These are phyloP conservation scores for Alloplasta piceator DNA, from an alignment of 2,888 invertebrate species.

Conservation along the genomic window DNA sequence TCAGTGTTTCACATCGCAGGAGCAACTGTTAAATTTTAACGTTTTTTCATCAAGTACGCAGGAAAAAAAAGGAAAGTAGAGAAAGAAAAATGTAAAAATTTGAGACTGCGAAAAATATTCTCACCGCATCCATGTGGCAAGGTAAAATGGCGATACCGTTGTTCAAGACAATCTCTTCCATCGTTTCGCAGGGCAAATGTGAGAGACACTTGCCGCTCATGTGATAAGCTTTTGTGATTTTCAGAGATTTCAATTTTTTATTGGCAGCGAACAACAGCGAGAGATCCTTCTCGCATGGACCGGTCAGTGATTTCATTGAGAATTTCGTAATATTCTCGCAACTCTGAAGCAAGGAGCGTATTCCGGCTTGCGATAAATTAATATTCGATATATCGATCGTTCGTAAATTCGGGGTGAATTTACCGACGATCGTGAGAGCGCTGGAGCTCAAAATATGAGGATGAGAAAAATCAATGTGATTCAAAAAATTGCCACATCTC, in stretches of 20 bases:
- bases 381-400: slow-evolving; percentile 84
- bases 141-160: slow-evolving; percentile 72
- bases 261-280: slow-evolving; percentile 75
- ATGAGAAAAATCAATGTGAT: slow-evolving; percentile 84
- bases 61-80: background rate
- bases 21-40: slow-evolving; percentile 70
- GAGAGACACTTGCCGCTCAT: slow-evolving; percentile 77
- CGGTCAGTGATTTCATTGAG: slow-evolving; percentile 84
- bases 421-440: slow-evolving; percentile 85
- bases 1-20: slow-evolving; percentile 70
- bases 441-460: slow-evolving; percentile 84
- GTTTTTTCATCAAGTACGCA: background rate
- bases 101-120: background rate
- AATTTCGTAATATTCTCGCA: slow-evolving; percentile 84
- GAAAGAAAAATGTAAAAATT: background rate
- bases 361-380: slow-evolving; percentile 85
- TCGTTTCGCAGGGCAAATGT: slow-evolving; percentile 73
- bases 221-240: slow-evolving; percentile 66
- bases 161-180: slow-evolving; percentile 75
- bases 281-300: slow-evolving; percentile 78
- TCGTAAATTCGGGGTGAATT: slow-evolving; percentile 85
- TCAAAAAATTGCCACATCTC: slow-evolving; percentile 84
- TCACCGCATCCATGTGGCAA: slow-evolving; percentile 73
- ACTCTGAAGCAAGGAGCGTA: slow-evolving; percentile 83
- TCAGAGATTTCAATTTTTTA: slow-evolving; percentile 74